A percentile compares a stretch with the other conserved stretches of the same genome.
Evolutionary conservation across 2,113 vertebrate genomes (phyloP).

Genomic region (Chauna torquata): DNA sequence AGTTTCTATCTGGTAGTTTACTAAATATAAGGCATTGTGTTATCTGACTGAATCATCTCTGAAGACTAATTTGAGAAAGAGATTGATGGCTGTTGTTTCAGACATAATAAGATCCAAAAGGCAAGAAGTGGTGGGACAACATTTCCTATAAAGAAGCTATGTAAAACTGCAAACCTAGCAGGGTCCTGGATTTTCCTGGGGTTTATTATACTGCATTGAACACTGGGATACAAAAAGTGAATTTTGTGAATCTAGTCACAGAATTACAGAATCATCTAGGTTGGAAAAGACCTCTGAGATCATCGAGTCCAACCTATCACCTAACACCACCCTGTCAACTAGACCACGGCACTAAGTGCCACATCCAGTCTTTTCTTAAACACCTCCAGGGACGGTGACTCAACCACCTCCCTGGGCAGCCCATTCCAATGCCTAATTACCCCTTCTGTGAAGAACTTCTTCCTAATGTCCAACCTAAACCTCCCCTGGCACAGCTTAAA

Average conservation of each 20-base stretch:
- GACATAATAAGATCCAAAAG: background rate
- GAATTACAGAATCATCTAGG: no score
- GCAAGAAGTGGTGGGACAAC: background rate
- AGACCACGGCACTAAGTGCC: no score
- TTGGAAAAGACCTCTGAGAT: no score
- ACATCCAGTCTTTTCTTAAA: no score
- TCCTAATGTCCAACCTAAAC: no score
- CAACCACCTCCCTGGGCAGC: no score
- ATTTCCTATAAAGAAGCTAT: background rate
- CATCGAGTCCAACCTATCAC: no score
- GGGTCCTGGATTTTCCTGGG: background rate
- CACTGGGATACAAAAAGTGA: background rate
- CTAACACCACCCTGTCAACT: no score
- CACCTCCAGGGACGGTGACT: no score
- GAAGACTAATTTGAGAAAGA: background rate
- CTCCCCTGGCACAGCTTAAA: no score
- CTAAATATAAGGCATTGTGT: background rate
- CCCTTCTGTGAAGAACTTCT: no score
- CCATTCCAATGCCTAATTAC: no score
- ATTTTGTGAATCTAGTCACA: background rate
- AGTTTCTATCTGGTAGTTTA: background rate
- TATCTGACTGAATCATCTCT: background rate
- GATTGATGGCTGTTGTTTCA: background rate
- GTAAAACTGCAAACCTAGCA: background rate
- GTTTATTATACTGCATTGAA: background rate